Conservation (phyloP, 2,888 invertebrate species). For the Drosophila neoperkinsi region DNA sequence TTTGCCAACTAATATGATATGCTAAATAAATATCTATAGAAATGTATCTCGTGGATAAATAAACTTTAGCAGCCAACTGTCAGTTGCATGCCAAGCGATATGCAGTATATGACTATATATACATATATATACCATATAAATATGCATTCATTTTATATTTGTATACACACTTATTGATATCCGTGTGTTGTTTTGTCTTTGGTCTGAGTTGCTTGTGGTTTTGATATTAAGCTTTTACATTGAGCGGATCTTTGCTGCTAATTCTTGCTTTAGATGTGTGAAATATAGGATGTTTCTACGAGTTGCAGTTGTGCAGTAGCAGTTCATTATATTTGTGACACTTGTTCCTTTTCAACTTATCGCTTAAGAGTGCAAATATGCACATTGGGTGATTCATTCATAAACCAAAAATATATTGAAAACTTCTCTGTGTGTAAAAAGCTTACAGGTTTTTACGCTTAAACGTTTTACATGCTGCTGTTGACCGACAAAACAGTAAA, state of each 20-base stretch:
- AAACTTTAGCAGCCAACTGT: conserved; percentile 51
- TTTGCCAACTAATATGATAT: conserved; percentile 61
- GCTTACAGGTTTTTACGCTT: conserved; percentile 38
- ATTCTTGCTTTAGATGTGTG: conserved; percentile 3
- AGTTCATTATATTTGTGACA: neutral
- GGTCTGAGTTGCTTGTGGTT: conserved; percentile 17
- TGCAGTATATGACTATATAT: conserved; percentile 39
- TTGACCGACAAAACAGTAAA: conserved; percentile 19
- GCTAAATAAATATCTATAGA: conserved; percentile 52
- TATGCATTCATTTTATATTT: neutral
- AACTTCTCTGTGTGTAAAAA: conserved; percentile 46
- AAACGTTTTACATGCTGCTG: conserved; percentile 5
- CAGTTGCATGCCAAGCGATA: conserved; percentile 54
- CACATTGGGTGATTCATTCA: conserved; percentile 35
- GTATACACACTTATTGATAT: conserved; percentile 8
- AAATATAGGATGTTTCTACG: neutral
- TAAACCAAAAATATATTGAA: conserved; percentile 32
- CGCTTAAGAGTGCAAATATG: conserved; percentile 14
- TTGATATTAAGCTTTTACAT: conserved; percentile 7
- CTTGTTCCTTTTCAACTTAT: neutral
- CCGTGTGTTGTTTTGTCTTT: conserved; percentile 7
- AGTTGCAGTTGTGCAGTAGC: neutral
- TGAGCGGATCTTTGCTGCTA: neutral
- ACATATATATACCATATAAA: neutral
- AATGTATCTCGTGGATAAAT: conserved; percentile 64